Evolutionary conservation across 1,140 invertebrate genomes (phyloP).

Genomic region (Sweltsa coloradensis): DNA sequence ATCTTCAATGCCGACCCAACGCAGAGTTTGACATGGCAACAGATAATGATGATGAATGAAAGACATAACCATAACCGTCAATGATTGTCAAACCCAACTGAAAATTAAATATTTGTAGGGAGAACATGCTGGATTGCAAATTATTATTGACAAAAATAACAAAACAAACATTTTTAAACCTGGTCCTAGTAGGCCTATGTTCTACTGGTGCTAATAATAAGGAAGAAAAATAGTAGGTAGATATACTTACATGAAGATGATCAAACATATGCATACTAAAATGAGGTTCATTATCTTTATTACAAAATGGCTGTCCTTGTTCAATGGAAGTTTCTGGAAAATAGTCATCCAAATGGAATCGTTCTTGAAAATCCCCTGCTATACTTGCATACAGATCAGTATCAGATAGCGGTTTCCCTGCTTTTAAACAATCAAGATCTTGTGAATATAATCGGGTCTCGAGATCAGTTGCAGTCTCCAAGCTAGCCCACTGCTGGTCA

Average conservation of each 20-base stretch:
- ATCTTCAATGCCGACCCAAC: too few relatives aligned
- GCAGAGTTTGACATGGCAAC: too few relatives aligned
- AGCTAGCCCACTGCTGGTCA: slow-evolving; percentile 44
- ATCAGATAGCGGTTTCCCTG: slow-evolving; percentile 41
- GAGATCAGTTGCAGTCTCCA: slow-evolving; percentile 45
- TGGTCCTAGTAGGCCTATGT: too few relatives aligned
- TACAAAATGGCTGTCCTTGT: slow-evolving; percentile 47
- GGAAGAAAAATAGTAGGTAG: too few relatives aligned
- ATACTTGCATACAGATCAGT: slow-evolving; percentile 59
- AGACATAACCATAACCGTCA: too few relatives aligned
- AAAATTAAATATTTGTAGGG: too few relatives aligned
- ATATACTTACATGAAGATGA: slow-evolving; percentile 53
- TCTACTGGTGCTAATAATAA: too few relatives aligned
- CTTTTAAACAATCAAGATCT: slow-evolving; percentile 53
- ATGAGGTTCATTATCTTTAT: slow-evolving; percentile 44
- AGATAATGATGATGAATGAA: too few relatives aligned
- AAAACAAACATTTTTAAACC: too few relatives aligned
- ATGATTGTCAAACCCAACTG: too few relatives aligned
- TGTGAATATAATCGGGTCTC: slow-evolving; percentile 46
- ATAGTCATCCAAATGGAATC: slow-evolving; percentile 28
- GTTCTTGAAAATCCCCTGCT: slow-evolving; percentile 35
- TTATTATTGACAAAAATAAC: too few relatives aligned
- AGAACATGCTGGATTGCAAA: too few relatives aligned
- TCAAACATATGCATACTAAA: slow-evolving; percentile 72
- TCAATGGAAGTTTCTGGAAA: slow-evolving; percentile 20